Evolutionary conservation across 2,797 vertebrate species (phyloP), one percentile per base, ranked within the genome.

Genomic region (Limosa lapponica): DNA sequence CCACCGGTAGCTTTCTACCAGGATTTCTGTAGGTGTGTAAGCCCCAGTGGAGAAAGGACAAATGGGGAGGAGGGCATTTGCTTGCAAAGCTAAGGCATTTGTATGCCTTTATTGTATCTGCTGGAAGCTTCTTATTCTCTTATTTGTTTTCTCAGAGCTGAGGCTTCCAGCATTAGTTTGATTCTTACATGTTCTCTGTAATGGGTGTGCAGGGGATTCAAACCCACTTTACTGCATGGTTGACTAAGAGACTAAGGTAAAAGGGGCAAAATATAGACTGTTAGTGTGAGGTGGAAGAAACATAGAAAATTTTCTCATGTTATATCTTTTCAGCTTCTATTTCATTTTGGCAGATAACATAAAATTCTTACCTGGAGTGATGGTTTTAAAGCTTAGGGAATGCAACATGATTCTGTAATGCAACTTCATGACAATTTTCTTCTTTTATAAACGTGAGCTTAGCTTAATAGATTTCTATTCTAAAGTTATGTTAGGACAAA

Each of bases 391-490:
- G n/a, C 49, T 82, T 59, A 57, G 34, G 30, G 80, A 87, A 62
- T 4, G 9, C 43, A 64, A 78, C 36, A 30, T 24, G 18, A 64
- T 64, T 91, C 64, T 59, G 52, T 73, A 71, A 49, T 41, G 16
- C 0, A 4, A 89, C 51, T 93, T 11, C 39, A 55, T 49, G 49
- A 72, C 52, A 51, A 75, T 87, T 58, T 72, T 74, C 37, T 64
- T 91, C 51, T 84, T 75, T 73, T 83, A 71, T 46, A 81, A 91
- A 82, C 32, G 13, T 77, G 19, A 87, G 16, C 16, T 95, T 66
- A 46, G 39, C 9, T 90, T 94, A 67, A 82, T 86, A 90, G 41
- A 89, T 89, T 94, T 87, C 73, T 93, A 51, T 65, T 87, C 25
- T 87, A 15, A 87, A 91, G 36, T 85, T 89, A 61, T 11, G 1